These are phyloP conservation scores for Tragelaphus strepsiceros DNA, from an alignment of 2,113 vertebrate species.

Conservation along the genomic window DNA sequence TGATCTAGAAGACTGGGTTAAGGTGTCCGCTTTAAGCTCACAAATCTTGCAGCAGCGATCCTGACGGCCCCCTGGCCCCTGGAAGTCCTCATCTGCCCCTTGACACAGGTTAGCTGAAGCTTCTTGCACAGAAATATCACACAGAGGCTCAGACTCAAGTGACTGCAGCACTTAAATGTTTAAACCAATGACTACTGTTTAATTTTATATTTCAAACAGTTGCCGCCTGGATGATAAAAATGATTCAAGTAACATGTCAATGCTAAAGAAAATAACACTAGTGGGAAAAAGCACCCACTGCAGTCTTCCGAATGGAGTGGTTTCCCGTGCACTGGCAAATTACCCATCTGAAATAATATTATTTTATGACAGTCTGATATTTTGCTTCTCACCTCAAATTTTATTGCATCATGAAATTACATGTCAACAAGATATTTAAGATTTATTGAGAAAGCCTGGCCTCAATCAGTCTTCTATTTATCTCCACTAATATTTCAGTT, in stretches of 20 bases:
- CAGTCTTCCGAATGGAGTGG: background rate
- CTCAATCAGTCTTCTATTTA: background rate
- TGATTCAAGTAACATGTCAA: background rate
- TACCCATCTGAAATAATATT: slow-evolving; percentile 7
- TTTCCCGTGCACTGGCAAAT: background rate
- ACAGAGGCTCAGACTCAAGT: background rate
- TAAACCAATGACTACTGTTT: background rate
- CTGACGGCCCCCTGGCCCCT: background rate
- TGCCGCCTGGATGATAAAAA: background rate
- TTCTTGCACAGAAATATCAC: background rate
- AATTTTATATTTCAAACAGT: background rate
- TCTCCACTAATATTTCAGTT: background rate
- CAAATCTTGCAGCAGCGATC: background rate
- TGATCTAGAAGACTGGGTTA: background rate
- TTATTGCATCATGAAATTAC: slow-evolving; percentile 26
- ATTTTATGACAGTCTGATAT: background rate
- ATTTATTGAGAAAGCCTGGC: slow-evolving; percentile 27
- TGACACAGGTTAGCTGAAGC: background rate
- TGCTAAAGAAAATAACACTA: background rate
- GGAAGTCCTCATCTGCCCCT: background rate
- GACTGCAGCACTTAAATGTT: background rate
- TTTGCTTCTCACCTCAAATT: slow-evolving; percentile 27
- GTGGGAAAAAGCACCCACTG: background rate
- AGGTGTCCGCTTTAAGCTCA: background rate
- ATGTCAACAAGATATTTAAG: slow-evolving; percentile 28